Conservation (phyloP, 1,140 invertebrate species). For the Aphis gossypii region DNA sequence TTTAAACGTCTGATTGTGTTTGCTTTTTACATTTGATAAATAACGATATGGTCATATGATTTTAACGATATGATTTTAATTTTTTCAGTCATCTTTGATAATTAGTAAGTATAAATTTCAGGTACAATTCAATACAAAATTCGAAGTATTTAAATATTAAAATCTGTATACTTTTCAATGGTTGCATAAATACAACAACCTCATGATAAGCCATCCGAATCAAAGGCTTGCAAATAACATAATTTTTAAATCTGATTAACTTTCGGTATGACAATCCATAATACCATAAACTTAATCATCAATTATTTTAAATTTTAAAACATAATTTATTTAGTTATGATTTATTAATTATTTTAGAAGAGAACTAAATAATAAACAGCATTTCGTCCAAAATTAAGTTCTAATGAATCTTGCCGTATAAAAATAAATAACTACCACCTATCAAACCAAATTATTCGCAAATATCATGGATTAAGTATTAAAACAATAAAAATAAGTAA, state of each 20-base stretch:
- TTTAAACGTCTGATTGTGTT: neutral
- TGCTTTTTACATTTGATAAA: neutral
- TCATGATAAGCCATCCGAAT: neutral
- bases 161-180: neutral
- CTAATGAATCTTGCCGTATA: neutral
- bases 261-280: neutral
- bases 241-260: neutral
- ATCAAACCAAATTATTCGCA: neutral
- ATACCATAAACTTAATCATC: neutral
- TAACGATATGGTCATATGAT: neutral
- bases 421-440: neutral
- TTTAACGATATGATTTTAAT: neutral
- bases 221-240: neutral
- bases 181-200: neutral
- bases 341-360: too few species aligned
- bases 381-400: neutral
- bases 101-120: neutral
- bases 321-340: neutral
- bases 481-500: neutral
- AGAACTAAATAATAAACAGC: neutral
- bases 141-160: neutral
- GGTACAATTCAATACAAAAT: neutral
- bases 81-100: neutral
- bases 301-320: neutral
- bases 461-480: neutral